Evolutionary conservation across 1,140 invertebrate species (phyloP).

Genomic region (Drosophila asahinai): DNA sequence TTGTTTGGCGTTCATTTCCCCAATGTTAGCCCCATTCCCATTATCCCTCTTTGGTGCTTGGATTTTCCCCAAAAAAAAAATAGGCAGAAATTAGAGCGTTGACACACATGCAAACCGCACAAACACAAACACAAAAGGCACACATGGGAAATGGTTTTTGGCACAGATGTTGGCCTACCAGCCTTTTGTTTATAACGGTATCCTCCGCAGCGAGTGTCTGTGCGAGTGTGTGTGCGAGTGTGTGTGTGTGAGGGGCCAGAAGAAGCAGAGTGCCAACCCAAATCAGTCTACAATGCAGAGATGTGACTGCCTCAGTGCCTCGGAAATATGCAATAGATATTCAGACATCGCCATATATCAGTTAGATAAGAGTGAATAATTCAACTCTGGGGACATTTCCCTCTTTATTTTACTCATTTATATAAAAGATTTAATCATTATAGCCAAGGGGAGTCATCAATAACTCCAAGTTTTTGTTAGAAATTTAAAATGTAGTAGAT

Average conservation of each 20-base stretch:
- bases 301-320: conserved; percentile 7
- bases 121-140: conserved; percentile 28
- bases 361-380: conserved; percentile 2
- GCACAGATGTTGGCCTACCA: conserved; percentile 36
- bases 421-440: neutral
- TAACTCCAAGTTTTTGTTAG: neutral
- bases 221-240: conserved; percentile 1
- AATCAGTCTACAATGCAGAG: conserved; percentile 31
- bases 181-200: conserved; percentile 39
- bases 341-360: neutral
- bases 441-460: neutral
- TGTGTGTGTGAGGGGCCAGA: conserved; percentile 1
- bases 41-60: neutral
- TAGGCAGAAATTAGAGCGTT: conserved; percentile 40
- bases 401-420: neutral
- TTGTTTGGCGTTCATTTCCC: neutral
- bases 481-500: neutral
- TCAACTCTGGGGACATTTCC: conserved; percentile 2
- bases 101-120: conserved; percentile 34
- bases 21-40: neutral
- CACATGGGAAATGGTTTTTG: conserved; percentile 41
- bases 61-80: conserved; percentile 10
- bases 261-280: conserved; percentile 19
- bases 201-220: conserved; percentile 13
- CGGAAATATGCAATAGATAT: conserved; percentile 25